Evolutionary conservation across 2,797 vertebrate genomes (phyloP).

Genomic region (Rhadinocentrus ornatus): DNA sequence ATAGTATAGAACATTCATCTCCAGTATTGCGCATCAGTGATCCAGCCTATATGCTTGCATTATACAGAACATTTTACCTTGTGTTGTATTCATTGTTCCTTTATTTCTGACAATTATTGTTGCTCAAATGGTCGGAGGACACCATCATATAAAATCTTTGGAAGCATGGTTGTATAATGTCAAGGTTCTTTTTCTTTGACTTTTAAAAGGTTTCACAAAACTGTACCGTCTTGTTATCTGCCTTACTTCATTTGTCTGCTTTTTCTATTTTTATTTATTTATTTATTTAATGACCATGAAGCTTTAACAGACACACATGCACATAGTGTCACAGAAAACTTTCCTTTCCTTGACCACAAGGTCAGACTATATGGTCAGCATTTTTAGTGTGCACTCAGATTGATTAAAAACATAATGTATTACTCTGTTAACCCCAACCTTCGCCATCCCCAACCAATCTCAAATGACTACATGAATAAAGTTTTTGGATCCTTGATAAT

Average conservation of each 20-base stretch:
- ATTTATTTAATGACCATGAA: constrained; percentile 17
- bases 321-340: constrained; percentile 22
- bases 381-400: constrained; percentile 74
- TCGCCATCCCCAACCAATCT: constrained; percentile 25
- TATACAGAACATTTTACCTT: constrained; percentile 50
- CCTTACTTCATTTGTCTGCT: constrained; percentile 26
- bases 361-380: constrained; percentile 70
- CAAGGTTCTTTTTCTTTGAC: constrained; percentile 40
- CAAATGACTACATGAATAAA: constrained; percentile 58
- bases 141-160: constrained; percentile 55
- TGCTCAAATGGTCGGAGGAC: constrained; percentile 43
- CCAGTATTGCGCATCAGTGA: constrained; percentile 45
- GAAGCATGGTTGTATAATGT: constrained; percentile 36
- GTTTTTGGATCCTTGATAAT: constrained; percentile 63
- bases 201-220: constrained; percentile 32
- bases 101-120: constrained; percentile 44
- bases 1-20: constrained; percentile 46
- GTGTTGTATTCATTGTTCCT: constrained; percentile 52
- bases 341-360: constrained; percentile 44
- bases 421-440: constrained; percentile 57
- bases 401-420: constrained; percentile 77
- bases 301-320: neutral
- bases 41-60: constrained; percentile 35
- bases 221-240: constrained; percentile 39
- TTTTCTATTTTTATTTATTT: constrained; percentile 1